Evolutionary conservation across 2,113 vertebrate genomes (phyloP).

Genomic region (Xenus cinereus): DNA sequence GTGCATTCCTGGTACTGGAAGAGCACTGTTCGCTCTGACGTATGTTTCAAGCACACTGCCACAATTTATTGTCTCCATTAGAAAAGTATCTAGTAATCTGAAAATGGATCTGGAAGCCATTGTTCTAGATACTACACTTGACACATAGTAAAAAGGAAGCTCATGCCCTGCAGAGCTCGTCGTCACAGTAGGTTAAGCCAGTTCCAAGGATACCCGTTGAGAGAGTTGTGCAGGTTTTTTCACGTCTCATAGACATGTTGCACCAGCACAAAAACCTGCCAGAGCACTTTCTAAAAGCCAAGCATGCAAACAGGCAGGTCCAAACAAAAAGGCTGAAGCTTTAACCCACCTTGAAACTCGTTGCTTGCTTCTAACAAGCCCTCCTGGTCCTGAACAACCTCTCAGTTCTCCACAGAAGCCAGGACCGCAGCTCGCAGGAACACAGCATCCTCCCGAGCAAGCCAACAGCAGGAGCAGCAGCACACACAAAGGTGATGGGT

Average conservation of each 20-base stretch:
- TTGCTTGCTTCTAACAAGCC: background rate
- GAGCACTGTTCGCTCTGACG: background rate
- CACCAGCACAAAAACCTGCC: slow-evolving; percentile 32
- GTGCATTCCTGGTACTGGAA: background rate
- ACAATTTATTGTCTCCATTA: background rate
- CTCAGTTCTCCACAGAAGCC: background rate
- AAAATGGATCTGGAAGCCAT: slow-evolving; percentile 3
- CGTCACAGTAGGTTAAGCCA: background rate
- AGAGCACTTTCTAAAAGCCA: background rate
- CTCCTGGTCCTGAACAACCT: background rate
- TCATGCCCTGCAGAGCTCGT: slow-evolving; percentile 5
- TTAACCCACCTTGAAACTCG: slow-evolving; percentile 1
- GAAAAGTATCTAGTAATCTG: background rate
- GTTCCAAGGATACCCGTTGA: background rate
- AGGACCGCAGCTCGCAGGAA: background rate
- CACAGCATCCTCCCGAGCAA: background rate
- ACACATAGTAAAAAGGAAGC: background rate
- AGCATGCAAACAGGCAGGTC: background rate
- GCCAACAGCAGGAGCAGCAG: background rate
- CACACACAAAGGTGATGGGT: background rate
- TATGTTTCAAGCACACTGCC: background rate
- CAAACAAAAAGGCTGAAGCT: background rate
- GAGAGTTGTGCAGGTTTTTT: slow-evolving; percentile 11
- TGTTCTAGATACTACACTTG: background rate
- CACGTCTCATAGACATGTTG: background rate